Base-by-base conservation (phyloP, 2,113 vertebrate genomes). In the Tetrao urogallus region DNA sequence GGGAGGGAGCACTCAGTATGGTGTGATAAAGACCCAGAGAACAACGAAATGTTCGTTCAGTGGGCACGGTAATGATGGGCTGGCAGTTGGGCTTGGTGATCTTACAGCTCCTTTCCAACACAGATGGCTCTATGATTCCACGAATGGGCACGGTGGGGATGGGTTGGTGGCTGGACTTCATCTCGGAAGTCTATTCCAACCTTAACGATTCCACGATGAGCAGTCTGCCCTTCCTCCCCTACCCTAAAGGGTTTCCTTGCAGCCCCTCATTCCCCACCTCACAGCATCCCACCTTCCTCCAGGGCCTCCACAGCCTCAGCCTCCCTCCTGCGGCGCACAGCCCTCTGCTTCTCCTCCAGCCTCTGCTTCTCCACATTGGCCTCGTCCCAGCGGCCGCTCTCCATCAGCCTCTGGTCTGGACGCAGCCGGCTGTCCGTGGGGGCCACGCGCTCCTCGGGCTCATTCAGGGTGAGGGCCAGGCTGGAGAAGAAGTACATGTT, bases 401-500 rank as follows among this genome's bases (percentile, higher is more conserved):
- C 99, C 99, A 99, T 99, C 4, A 99, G 97, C 40, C 98, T 96
- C 98, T 99, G 99, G 97, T 99, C 99, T 0, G 99, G 99, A 32
- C 99, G 91, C 92, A 98, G 97, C 21, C 99, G 98, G 90, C 99
- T 99, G 97, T 99, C 99, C 0, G 99, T 99, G 66, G 99, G 99
- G 0, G 99, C 98, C 20, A 98, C 96, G 0, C 97, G 97, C 1
- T 98, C 98, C 87, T 99, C 99, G 0, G 92, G 95, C 95, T 99
- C 99, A 1, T 99, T 99, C 76, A 99, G 97, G n/a, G 98, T 99
- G 90, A 99, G 96, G 6, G 99, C 99, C 97, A 99, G 97, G 87
- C 98, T 97, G 0, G 99, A 99, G 97, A 99, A 99, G 96, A 98
- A 99, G 87, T 99, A 98, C 99, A 99, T 99, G 98, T 99, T 99